These are phyloP conservation scores for Naja naja DNA, from an alignment of 2,113 vertebrate species.

Conservation along the genomic window DNA sequence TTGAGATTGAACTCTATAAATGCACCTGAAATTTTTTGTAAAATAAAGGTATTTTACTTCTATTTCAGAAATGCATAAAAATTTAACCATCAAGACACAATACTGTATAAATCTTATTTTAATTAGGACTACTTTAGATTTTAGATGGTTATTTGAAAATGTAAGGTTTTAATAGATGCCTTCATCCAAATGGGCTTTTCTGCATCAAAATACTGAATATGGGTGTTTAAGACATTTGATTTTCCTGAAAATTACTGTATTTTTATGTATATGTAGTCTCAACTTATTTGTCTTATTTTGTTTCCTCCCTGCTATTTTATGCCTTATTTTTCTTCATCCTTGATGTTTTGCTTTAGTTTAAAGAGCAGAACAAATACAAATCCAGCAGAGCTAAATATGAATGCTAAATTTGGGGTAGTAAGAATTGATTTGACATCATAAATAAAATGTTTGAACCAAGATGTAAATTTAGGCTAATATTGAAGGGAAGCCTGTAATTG, in stretches of 20 bases:
- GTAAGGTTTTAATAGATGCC: not conserved
- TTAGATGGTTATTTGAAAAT: not conserved
- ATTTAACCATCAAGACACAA: not conserved
- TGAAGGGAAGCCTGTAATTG: not conserved
- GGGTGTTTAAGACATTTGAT: not conserved
- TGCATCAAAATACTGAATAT: not conserved
- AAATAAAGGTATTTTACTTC: not conserved
- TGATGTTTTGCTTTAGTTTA: not conserved
- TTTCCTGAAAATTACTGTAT: not conserved
- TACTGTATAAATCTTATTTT: not conserved
- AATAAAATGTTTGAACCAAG: not conserved
- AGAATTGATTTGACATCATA: not conserved
- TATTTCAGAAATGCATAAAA: not conserved
- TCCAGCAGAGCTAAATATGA: not conserved
- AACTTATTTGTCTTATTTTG: not conserved
- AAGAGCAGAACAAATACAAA: not conserved
- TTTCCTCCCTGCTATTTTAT: not conserved
- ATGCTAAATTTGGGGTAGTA: not conserved
- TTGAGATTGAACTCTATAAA: not conserved
- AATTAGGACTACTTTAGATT: not conserved
- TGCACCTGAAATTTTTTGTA: not conserved
- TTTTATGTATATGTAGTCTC: not conserved
- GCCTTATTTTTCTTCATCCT: not conserved
- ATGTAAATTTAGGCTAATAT: not conserved
- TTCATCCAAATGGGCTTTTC: not conserved